Evolutionary conservation across 1,140 invertebrate genomes (phyloP).

Genomic region (Trichonephila clavipes): DNA sequence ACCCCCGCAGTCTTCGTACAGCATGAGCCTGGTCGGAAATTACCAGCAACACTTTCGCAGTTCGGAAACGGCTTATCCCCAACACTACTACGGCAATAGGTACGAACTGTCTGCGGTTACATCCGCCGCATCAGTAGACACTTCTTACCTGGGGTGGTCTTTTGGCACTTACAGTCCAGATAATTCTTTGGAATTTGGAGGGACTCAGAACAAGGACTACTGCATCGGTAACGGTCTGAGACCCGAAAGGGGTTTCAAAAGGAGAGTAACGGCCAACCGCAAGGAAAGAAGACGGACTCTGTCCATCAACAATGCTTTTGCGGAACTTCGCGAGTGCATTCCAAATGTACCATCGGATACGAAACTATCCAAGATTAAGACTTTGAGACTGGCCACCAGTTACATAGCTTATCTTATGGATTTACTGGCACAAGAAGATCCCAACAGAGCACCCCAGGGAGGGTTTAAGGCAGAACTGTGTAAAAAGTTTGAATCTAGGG

Average conservation of each 20-base stretch:
- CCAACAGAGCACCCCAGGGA: slow-evolving; percentile 79
- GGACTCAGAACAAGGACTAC: neutral
- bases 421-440: slow-evolving; percentile 81
- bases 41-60: slow-evolving; percentile 66
- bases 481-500: slow-evolving; percentile 79
- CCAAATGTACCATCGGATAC: slow-evolving; percentile 97
- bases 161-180: slow-evolving; percentile 62
- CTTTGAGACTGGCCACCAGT: slow-evolving; percentile 82
- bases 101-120: slow-evolving; percentile 29
- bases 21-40: slow-evolving; percentile 76
- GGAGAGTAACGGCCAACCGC: slow-evolving; percentile 87
- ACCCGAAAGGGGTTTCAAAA: slow-evolving; percentile 76
- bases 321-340: slow-evolving; percentile 94
- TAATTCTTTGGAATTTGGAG: slow-evolving; percentile 13
- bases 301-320: slow-evolving; percentile 97
- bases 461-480: slow-evolving; percentile 84
- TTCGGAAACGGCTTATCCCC: slow-evolving; percentile 59
- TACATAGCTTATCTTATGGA: slow-evolving; percentile 84
- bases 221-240: slow-evolving; percentile 9
- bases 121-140: neutral
- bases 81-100: slow-evolving; percentile 67
- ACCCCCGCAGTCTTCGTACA: slow-evolving; percentile 47
- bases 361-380: slow-evolving; percentile 87
- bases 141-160: slow-evolving; percentile 58
- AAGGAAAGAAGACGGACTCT: slow-evolving; percentile 94